Evolutionary conservation across 2,888 invertebrate species (phyloP), one percentile per base, ranked within the genome.

Genomic region (Zaprionus bogoriensis): DNA sequence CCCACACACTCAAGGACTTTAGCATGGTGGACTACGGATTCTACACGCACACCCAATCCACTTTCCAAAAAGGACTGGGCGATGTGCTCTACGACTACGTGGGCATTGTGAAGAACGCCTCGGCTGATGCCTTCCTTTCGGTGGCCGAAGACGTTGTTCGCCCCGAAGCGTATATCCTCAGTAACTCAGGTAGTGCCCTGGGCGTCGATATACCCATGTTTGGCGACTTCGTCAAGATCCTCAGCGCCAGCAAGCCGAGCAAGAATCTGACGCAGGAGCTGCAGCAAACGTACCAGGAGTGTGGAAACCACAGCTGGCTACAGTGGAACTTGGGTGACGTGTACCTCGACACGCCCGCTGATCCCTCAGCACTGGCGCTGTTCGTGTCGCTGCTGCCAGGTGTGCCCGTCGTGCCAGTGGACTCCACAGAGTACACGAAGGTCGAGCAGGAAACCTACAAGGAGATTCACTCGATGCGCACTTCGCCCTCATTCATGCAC

Each of bases 351-450:
- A 68, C 70, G 9, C 36, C 36, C 0, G 70, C 82, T 2, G 68
- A 86, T 65, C 78, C 69, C 48, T 89, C 91, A 0, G 92, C 93
- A 48, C 70, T 92, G 28, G 94, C 94, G 19, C 93, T 95, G 86
- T 93, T 98, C 84, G 92, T 95, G 44, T 91, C 96, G 88, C 91
- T 97, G 55, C 91, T 98, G 68, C 96, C 96, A 0, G 98, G 97
- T 41, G 94, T 95, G 4, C 95, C 96, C 0, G 92, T 96, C 7
- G 85, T 90, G 0, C 92, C 93, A 57, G 86, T 92, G 0, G 69
- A 77, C 20, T 77, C 77, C 2, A 46, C 74, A 4, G 69, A 60
- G 2, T 83, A 84, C 39, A 54, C 62, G 0, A 80, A 87, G 36
- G 68, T 89, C 7, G 77, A 67, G 2, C 39, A 57, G 20, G 25